These are phyloP conservation scores for Stichodactyla helianthus DNA, from an alignment of 64 coral and sea anemone species.

Conservation along the genomic window DNA sequence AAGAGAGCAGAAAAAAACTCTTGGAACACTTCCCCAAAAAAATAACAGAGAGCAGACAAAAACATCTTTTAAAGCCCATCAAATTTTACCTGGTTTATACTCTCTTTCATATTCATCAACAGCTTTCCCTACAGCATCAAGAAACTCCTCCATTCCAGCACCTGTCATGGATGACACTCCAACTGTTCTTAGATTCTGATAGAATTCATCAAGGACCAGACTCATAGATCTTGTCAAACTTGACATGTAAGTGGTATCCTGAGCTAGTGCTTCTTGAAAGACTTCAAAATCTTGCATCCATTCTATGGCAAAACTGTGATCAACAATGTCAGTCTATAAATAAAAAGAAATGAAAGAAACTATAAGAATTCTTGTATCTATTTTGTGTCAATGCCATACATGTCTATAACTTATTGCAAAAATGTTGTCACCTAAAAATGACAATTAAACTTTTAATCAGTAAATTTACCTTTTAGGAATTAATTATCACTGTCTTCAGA, in stretches of 20 bases:
- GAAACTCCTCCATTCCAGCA: slow-evolving; percentile 80
- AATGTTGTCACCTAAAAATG: no score
- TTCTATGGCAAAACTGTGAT: slow-evolving; percentile 89
- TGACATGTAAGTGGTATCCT: slow-evolving; percentile 99
- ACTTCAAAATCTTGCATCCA: slow-evolving; percentile 97
- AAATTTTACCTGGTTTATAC: slow-evolving; percentile 85
- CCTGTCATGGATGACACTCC: slow-evolving; percentile 98
- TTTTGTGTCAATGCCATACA: no score
- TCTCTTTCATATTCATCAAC: slow-evolving; percentile 84
- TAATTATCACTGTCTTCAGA: no score
- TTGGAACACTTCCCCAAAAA: no score
- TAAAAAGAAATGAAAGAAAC: background rate
- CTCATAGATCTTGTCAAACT: slow-evolving; percentile 93
- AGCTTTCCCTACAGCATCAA: slow-evolving; percentile 64
- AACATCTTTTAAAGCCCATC: no score
- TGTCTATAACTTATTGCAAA: no score
- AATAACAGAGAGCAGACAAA: no score
- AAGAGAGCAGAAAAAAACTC: no score
- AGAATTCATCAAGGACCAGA: slow-evolving; percentile 94
- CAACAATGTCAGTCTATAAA: slow-evolving; percentile 89
- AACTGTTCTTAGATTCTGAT: slow-evolving; percentile 79
- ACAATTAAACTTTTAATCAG: no score
- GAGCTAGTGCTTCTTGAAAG: slow-evolving; percentile 90
- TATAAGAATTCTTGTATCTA: background rate
- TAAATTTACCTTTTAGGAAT: no score